Base-by-base conservation (phyloP, 2,113 vertebrate species). In the Hemicordylus capensis region DNA sequence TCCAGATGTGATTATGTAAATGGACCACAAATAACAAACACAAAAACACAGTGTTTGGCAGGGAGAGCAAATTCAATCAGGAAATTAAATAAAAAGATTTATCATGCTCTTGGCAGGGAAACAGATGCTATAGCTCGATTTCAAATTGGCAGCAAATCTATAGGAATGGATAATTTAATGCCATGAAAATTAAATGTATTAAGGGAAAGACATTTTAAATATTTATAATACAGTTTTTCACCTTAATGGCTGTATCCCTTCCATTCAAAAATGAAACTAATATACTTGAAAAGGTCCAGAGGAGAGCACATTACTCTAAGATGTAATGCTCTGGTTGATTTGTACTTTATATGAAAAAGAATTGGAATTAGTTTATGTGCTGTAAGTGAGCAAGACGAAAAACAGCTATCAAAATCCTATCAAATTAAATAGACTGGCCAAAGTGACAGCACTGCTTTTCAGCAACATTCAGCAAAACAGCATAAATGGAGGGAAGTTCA, bases 61-160 rank as follows among this genome's bases (percentile, higher is more conserved):
- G 58, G 86, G 83, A 88, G 76, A 84, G 4, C 17, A 91, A 81
- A 89, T 81, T 26, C 24, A 88, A 75, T 86, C 51, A 85, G 46
- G 44, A 93, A 92, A 85, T 80, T 82, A 83, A 85, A 82, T 76
- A 42, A 77, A n/a, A 77, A 88, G 1, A 84, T 83, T 76, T 92
- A 26, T 10, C 39, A 74, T 19, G 51, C 24, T 51, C 4, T 48
- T 74, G 39, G 34, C 26, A 83, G 48, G 10, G 84, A 87, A 81
- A 63, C 0, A 26, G 51, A 39, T 82, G 6, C 39, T 89, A 17
- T 84, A 0, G 24, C 67, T 84, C 34, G 3, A 1, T 74, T 73
- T 37, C 14, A 70, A 72, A 78, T 26, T 56, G 86, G 26, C 46
- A 90, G 77, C 74, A 83, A 90, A 76, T 86, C 6, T 61, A 88